These are phyloP conservation scores for Drosophila arizonae DNA, from an alignment of 1,140 invertebrate species.

Conservation along the genomic window DNA sequence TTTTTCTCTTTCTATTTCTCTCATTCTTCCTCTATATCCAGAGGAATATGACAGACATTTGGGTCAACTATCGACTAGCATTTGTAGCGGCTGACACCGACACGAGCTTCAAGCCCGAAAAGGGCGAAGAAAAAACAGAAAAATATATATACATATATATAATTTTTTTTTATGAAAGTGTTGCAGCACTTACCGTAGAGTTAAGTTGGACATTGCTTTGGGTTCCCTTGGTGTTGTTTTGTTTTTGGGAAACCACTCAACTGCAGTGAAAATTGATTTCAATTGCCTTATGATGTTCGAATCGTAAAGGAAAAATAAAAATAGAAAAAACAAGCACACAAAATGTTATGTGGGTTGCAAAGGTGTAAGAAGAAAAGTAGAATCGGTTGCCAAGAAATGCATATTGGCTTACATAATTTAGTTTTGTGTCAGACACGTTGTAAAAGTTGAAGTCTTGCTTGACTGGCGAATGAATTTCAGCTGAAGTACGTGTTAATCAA, in stretches of 20 bases:
- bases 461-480: not conserved
- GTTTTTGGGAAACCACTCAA: constrained; percentile 52
- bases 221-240: constrained; percentile 6
- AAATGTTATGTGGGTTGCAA: not conserved
- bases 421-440: constrained; percentile 16
- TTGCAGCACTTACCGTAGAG: constrained; percentile 53
- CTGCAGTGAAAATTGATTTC: constrained; percentile 76
- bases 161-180: constrained; percentile 40
- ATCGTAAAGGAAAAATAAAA: constrained; percentile 20
- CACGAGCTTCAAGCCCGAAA: constrained; percentile 22
- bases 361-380: not conserved
- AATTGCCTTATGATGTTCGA: constrained; percentile 73
- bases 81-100: constrained; percentile 64
- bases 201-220: constrained; percentile 47
- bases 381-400: constrained; percentile 3
- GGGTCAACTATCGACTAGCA: constrained; percentile 76
- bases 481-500: not conserved
- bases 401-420: constrained; percentile 50
- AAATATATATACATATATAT: constrained; percentile 8
- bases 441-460: not conserved
- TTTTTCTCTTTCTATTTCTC: not conserved
- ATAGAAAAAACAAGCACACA: too few species aligned
- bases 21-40: constrained; percentile 3
- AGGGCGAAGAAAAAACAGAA: not conserved
- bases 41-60: constrained; percentile 38